Evolutionary conservation across 92 coral and sea anemone genomes (phyloP).

Genomic region (Blastomussa wellsi): DNA sequence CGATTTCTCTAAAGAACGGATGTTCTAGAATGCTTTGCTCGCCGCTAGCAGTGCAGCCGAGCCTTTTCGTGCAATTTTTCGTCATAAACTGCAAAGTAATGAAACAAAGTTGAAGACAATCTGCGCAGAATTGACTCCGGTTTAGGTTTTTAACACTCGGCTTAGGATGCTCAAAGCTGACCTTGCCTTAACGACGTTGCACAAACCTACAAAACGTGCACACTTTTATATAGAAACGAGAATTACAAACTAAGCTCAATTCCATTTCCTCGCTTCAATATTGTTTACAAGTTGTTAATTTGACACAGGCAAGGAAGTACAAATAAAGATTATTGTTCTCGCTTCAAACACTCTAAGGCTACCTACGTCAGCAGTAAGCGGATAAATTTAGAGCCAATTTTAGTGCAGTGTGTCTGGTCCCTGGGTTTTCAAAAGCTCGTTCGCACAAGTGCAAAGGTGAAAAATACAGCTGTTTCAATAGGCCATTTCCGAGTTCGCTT

Average conservation of each 20-base stretch:
- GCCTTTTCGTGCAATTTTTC: slow-evolving; percentile 78
- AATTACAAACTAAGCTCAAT: neutral
- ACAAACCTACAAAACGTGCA: neutral
- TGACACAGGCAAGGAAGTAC: too few species aligned
- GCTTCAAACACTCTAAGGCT: too few species aligned
- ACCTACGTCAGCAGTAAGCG: too few species aligned
- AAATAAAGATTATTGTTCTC: too few species aligned
- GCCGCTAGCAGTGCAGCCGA: slow-evolving; percentile 88
- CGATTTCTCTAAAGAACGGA: slow-evolving; percentile 84
- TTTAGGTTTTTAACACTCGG: neutral
- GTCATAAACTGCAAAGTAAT: slow-evolving; percentile 84
- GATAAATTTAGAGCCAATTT: too few species aligned
- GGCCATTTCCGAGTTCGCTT: too few species aligned
- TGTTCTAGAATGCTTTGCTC: slow-evolving; percentile 92
- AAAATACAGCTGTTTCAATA: too few species aligned
- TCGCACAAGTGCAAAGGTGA: too few species aligned
- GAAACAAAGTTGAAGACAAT: neutral
- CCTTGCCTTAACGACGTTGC: neutral
- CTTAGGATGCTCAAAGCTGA: neutral
- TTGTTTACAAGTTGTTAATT: too few species aligned
- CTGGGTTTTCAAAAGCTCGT: too few species aligned
- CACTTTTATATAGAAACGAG: neutral
- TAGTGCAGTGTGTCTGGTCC: too few species aligned
- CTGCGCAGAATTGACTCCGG: neutral
- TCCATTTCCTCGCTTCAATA: too few species aligned